A percentile compares a stretch with the other conserved stretches of the same genome.
Evolutionary conservation across 2,113 vertebrate species (phyloP).

Genomic region (Centropus unirufus): DNA sequence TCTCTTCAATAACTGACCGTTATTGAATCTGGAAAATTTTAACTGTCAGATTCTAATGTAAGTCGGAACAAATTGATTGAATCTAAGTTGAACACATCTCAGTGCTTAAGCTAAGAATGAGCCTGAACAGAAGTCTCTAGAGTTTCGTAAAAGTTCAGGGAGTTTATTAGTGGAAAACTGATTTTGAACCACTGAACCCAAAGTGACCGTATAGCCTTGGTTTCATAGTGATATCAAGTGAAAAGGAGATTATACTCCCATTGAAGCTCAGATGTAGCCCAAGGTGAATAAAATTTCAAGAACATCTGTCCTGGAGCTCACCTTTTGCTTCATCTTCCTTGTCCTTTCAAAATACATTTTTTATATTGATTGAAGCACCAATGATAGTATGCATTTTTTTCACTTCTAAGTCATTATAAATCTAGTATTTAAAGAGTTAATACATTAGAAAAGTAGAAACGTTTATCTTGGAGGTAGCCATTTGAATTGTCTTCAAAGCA

Average conservation of each 20-base stretch:
- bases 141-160: conserved; percentile 40
- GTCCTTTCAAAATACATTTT: neutral
- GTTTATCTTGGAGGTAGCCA: neutral
- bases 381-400: neutral
- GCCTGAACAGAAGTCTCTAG: conserved; percentile 42
- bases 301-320: neutral
- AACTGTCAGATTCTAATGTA: conserved; percentile 53
- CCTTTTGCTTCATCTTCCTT: neutral
- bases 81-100: conserved; percentile 17
- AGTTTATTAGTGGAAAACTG: conserved; percentile 38
- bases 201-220: neutral
- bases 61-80: conserved; percentile 30
- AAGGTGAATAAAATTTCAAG: conserved; percentile 3
- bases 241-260: neutral
- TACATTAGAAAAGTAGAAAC: neutral
- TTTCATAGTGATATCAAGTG: conserved; percentile 14
- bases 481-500: neutral
- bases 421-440: neutral
- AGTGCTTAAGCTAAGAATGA: conserved; percentile 37
- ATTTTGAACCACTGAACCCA: conserved; percentile 43
- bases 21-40: conserved; percentile 70
- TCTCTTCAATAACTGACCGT: neutral
- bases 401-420: neutral
- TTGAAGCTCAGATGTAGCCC: neutral
- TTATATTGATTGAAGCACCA: neutral